phyloP scores from a whole-genome alignment of 2,888 invertebrate genomes.

The Drosophila bunnanda region DNA sequence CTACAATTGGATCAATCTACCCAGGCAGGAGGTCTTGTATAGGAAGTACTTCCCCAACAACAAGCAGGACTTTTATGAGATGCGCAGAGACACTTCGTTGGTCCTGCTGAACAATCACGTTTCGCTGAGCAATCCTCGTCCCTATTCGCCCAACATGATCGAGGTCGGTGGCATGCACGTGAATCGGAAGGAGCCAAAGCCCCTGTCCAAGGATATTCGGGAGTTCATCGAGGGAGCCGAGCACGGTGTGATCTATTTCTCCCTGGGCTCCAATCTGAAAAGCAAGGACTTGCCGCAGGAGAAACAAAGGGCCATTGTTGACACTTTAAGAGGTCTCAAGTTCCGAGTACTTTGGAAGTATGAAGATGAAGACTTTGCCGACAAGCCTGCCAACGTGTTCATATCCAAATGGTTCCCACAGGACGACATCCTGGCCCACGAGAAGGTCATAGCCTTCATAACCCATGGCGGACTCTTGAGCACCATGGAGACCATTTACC shows the following conservation, averaged over 20 bases:
- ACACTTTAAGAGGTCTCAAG: conserved; percentile 72
- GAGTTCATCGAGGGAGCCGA: conserved; percentile 83
- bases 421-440: conserved; percentile 85
- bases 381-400: conserved; percentile 80
- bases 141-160: conserved; percentile 84
- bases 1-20: conserved; percentile 68
- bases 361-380: conserved; percentile 79
- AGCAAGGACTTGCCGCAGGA: conserved; percentile 71
- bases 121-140: conserved; percentile 79
- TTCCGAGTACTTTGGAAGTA: conserved; percentile 85
- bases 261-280: conserved; percentile 84
- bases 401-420: conserved; percentile 85
- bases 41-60: conserved; percentile 62
- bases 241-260: conserved; percentile 85
- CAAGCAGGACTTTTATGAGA: conserved; percentile 58
- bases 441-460: conserved; percentile 85
- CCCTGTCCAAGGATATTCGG: conserved; percentile 81
- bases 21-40: conserved; percentile 70
- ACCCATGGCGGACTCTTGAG: conserved; percentile 85
- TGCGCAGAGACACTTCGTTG: conserved; percentile 71
- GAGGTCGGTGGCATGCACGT: conserved; percentile 84
- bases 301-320: conserved; percentile 71
- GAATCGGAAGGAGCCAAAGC: conserved; percentile 66
- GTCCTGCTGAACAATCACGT: conserved; percentile 82
- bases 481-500: conserved; percentile 85